These are phyloP conservation scores for Watsonalla binaria DNA, from an alignment of 2,888 invertebrate genomes.

Conservation along the genomic window DNA sequence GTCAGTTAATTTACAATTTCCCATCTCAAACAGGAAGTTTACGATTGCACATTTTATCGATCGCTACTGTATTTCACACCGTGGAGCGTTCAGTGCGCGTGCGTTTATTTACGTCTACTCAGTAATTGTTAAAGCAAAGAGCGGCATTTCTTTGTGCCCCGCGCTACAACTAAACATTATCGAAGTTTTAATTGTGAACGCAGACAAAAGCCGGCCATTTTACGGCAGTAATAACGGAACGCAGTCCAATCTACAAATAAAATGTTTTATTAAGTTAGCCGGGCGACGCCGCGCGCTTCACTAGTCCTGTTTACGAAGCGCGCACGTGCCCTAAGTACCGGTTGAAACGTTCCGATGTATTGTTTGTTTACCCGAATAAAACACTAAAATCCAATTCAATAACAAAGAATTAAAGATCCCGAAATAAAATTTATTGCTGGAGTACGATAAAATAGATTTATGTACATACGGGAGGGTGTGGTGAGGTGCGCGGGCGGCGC, in stretches of 20 bases:
- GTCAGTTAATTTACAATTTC: slow-evolving; percentile 70
- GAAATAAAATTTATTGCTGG: slow-evolving; percentile 78
- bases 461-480: slow-evolving; percentile 52
- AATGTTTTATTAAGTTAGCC: slow-evolving; percentile 64
- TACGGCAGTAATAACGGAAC: slow-evolving; percentile 53
- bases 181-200: slow-evolving; percentile 72
- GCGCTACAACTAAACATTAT: slow-evolving; percentile 66
- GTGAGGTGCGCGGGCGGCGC: slow-evolving; percentile 17
- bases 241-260: slow-evolving; percentile 66
- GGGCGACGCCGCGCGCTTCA: slow-evolving; percentile 51
- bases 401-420: slow-evolving; percentile 80
- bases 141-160: slow-evolving; percentile 71
- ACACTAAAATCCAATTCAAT: slow-evolving; percentile 79
- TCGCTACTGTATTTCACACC: slow-evolving; percentile 58
- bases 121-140: slow-evolving; percentile 58
- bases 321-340: slow-evolving; percentile 73
- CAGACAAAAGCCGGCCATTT: slow-evolving; percentile 65
- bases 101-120: slow-evolving; percentile 64
- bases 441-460: slow-evolving; percentile 79
- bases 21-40: slow-evolving; percentile 70
- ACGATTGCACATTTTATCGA: slow-evolving; percentile 73
- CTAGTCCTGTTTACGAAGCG: slow-evolving; percentile 56
- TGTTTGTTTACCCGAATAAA: slow-evolving; percentile 79
- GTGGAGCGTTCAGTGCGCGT: slow-evolving; percentile 20
- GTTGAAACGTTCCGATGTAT: slow-evolving; percentile 68